phyloP scores from a whole-genome alignment of 53 echinoderm and acorn worm species.

The Temnopleurus reevesii region DNA sequence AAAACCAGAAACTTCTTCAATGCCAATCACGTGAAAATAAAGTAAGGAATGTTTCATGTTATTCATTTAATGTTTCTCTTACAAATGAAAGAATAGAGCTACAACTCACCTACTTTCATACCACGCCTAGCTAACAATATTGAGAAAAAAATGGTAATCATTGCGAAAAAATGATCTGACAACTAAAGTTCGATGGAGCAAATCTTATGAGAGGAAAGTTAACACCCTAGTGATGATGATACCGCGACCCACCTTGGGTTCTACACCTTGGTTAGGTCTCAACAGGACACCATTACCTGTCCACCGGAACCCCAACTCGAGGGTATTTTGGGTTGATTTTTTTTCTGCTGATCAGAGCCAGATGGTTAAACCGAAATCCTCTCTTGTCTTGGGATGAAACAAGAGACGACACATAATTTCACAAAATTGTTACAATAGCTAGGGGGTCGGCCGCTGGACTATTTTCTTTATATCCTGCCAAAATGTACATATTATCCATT shows the following conservation, averaged over 20 bases:
- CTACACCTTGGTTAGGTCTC: neutral
- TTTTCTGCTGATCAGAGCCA: constrained; percentile 44
- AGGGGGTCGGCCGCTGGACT: constrained; percentile 52
- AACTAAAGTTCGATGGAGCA: neutral
- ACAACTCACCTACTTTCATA: too few relatives aligned
- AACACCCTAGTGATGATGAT: neutral
- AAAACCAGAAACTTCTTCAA: neutral
- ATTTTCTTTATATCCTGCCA: constrained; percentile 59
- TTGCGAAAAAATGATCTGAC: neutral
- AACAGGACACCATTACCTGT: neutral
- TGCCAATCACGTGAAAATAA: constrained; percentile 9
- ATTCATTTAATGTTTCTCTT: neutral
- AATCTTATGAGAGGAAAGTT: constrained; percentile 5
- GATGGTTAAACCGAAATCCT: constrained; percentile 45
- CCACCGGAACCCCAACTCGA: constrained; percentile 19
- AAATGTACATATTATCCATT: constrained; percentile 60
- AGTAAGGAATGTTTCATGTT: neutral
- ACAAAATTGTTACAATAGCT: constrained; percentile 64
- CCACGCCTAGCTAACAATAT: neutral
- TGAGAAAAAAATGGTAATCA: neutral
- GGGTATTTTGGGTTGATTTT: constrained; percentile 43
- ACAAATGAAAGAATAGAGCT: neutral
- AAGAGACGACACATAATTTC: constrained; percentile 54
- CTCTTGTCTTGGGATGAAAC: constrained; percentile 58
- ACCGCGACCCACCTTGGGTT: neutral